Evolutionary conservation across 2,888 invertebrate species (phyloP).

Genomic region (Drosophila robusta): DNA sequence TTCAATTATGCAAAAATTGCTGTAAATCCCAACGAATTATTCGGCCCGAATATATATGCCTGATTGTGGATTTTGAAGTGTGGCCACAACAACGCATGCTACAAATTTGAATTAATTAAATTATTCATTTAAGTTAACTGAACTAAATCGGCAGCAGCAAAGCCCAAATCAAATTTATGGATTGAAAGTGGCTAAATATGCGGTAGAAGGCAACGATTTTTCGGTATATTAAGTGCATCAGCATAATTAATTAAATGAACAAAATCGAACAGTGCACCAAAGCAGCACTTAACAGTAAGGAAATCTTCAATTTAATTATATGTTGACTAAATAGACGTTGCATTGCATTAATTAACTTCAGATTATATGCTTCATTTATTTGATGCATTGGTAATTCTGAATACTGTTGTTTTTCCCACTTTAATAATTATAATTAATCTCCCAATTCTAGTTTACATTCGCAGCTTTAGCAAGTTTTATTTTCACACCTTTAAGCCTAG

Average conservation of each 20-base stretch:
- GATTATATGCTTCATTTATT: too few relatives aligned
- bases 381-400: too few relatives aligned
- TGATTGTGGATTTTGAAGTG: slow-evolving; percentile 15
- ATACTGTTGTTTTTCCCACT: background rate
- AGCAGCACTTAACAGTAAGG: background rate
- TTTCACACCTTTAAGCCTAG: background rate
- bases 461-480: background rate
- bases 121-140: slow-evolving; percentile 5
- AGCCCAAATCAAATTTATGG: background rate
- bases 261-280: background rate
- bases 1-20: slow-evolving; percentile 39
- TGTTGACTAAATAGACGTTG: too few relatives aligned
- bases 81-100: slow-evolving; percentile 11
- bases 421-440: background rate
- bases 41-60: background rate
- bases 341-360: too few relatives aligned
- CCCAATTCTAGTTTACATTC: background rate
- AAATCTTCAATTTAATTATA: background rate
- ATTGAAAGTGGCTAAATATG: background rate
- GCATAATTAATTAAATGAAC: background rate
- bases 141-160: background rate
- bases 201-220: background rate
- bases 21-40: slow-evolving; percentile 21
- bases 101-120: slow-evolving; percentile 5
- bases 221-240: background rate